Percentiles rank a stretch among this genome's conserved stretches.
These are phyloP conservation scores for Kuschelorhynchus macadamiae DNA, from an alignment of 2,888 invertebrate species.

Conservation along the genomic window DNA sequence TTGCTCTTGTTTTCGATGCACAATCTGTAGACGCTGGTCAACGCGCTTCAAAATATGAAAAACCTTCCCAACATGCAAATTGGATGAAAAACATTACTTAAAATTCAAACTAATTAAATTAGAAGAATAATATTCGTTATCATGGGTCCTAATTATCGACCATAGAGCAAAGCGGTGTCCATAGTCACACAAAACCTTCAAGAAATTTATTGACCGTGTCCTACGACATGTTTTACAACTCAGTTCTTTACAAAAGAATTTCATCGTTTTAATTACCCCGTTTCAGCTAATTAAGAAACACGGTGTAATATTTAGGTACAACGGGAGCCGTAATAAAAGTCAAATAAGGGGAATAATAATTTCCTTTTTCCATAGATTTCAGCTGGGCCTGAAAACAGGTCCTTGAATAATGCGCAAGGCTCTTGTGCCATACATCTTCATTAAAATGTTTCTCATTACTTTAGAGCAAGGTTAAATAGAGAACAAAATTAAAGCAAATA, in stretches of 20 bases:
- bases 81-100: too few species aligned
- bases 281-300: conserved; percentile 20
- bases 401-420: neutral
- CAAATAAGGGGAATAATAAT: conserved; percentile 39
- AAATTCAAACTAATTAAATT: too few species aligned
- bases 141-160: too few species aligned
- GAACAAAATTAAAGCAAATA: neutral
- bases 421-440: conserved; percentile 45
- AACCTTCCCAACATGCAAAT: too few species aligned
- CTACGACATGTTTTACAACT: conserved; percentile 28
- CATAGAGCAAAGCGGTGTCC: conserved; percentile 3
- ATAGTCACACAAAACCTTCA: neutral
- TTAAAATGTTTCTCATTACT: conserved; percentile 55
- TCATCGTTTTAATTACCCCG: conserved; percentile 30
- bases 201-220: conserved; percentile 31
- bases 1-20: too few species aligned
- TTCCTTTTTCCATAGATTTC: conserved; percentile 35
- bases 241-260: conserved; percentile 12
- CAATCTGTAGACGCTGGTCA: too few species aligned
- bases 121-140: too few species aligned
- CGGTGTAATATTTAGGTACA: conserved; percentile 4
- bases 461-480: conserved; percentile 24
- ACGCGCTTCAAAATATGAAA: too few species aligned
- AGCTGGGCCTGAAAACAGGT: conserved; percentile 9
- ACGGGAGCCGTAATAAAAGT: conserved; percentile 31